Conservation (phyloP, 2,888 invertebrate species). For the Pedicia rivosa region DNA sequence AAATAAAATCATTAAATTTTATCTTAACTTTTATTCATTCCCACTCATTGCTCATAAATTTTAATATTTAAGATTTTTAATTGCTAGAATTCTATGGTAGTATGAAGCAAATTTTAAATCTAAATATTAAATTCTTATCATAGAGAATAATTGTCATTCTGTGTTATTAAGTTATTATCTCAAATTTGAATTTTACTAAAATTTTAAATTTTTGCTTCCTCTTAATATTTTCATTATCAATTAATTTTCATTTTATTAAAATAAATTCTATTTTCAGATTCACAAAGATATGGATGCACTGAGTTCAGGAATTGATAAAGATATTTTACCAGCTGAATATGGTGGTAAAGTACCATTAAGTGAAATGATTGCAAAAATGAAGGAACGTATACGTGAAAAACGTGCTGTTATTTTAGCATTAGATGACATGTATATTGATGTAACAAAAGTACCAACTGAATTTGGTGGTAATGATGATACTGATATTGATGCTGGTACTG, state of each 20-base stretch:
- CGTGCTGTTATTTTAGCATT: constrained; percentile 49
- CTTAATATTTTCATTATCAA: constrained; percentile 9
- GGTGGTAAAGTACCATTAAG: constrained; percentile 67
- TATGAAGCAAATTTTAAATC: no score
- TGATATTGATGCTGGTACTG: constrained; percentile 54
- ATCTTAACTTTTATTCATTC: no score
- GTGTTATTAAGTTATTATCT: background rate
- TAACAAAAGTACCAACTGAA: constrained; percentile 35
- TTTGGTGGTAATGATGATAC: constrained; percentile 44
- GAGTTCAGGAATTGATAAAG: constrained; percentile 49
- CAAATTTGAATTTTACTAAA: no score
- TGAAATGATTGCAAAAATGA: constrained; percentile 66
- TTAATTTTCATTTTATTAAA: no score
- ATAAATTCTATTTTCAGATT: no score
- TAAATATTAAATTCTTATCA: no score
- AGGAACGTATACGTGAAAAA: constrained; percentile 43
- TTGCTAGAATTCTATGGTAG: no score
- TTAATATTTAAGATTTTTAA: no score
- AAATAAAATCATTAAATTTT: no score
- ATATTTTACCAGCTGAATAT: constrained; percentile 72
- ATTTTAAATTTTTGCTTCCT: background rate
- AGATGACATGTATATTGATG: constrained; percentile 60
- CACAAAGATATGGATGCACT: constrained; percentile 61
- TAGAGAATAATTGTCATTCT: no score
- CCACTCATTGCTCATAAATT: no score